Conservation (phyloP, 2,888 invertebrate species). For the Lydus trimaculatus region DNA sequence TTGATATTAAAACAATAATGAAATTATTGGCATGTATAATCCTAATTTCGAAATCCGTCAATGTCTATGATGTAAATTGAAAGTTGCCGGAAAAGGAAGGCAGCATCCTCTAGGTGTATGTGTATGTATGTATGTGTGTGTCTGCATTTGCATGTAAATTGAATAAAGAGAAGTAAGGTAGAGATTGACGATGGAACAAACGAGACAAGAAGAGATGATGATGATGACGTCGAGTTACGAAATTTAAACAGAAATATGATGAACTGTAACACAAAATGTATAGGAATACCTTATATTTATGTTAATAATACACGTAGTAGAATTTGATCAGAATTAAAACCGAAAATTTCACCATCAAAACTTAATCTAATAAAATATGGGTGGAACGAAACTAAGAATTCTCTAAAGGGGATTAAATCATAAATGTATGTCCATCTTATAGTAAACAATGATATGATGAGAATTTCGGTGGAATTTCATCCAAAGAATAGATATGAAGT, state of each 20-base stretch:
- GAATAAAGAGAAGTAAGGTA: conserved; percentile 45
- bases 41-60: conserved; percentile 48
- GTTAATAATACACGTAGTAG: conserved; percentile 23
- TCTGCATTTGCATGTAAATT: conserved; percentile 50
- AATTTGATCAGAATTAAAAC: conserved; percentile 12
- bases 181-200: conserved; percentile 24
- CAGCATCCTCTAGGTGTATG: conserved; percentile 32
- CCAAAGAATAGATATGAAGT: not conserved
- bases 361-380: not conserved
- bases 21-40: conserved; percentile 19
- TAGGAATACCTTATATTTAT: conserved; percentile 25
- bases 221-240: conserved; percentile 16
- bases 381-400: not conserved
- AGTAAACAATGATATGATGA: not conserved
- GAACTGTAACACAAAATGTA: conserved; percentile 28
- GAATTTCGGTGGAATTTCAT: conserved; percentile 1
- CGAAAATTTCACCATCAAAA: not conserved
- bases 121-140: no score
- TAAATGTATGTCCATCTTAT: not conserved
- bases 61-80: conserved; percentile 41
- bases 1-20: not conserved
- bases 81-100: conserved; percentile 44
- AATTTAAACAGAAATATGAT: conserved; percentile 33
- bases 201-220: conserved; percentile 20
- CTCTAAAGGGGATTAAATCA: not conserved